phyloP scores from a whole-genome alignment of 2,888 invertebrate species.

The Anarsia innoxiella region DNA sequence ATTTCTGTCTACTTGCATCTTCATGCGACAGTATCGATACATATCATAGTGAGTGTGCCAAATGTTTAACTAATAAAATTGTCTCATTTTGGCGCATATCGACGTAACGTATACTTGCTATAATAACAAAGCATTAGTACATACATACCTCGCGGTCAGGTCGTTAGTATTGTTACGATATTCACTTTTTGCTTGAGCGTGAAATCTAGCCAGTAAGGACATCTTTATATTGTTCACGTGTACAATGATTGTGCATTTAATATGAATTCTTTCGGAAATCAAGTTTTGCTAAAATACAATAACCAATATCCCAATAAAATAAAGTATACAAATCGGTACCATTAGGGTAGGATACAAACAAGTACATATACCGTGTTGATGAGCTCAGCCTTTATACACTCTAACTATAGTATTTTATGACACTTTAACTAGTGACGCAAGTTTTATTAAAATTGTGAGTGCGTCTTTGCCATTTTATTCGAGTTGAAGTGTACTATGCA shows the following conservation, averaged over 20 bases:
- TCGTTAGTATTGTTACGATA: neutral
- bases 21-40: slow-evolving; percentile 32
- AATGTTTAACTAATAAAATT: slow-evolving; percentile 35
- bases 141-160: neutral
- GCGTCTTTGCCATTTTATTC: slow-evolving; percentile 29
- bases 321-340: too few species aligned
- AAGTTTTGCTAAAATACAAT: neutral
- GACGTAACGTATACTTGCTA: neutral
- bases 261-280: neutral
- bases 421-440: slow-evolving; percentile 9
- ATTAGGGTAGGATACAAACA: neutral
- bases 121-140: neutral
- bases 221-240: neutral
- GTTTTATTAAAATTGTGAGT: slow-evolving; percentile 10
- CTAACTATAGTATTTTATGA: slow-evolving; percentile 11
- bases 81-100: slow-evolving; percentile 44
- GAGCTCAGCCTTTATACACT: slow-evolving; percentile 4
- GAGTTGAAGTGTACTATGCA: slow-evolving; percentile 31
- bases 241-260: slow-evolving; percentile 1
- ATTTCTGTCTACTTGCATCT: slow-evolving; percentile 26
- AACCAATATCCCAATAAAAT: too few species aligned
- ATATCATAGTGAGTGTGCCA: slow-evolving; percentile 61
- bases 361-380: slow-evolving; percentile 1
- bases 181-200: neutral
- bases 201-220: neutral